Evolutionary conservation across 1,140 invertebrate species (phyloP), one percentile per base, ranked within the genome.

Genomic region (Eriosoma lanigerum): DNA sequence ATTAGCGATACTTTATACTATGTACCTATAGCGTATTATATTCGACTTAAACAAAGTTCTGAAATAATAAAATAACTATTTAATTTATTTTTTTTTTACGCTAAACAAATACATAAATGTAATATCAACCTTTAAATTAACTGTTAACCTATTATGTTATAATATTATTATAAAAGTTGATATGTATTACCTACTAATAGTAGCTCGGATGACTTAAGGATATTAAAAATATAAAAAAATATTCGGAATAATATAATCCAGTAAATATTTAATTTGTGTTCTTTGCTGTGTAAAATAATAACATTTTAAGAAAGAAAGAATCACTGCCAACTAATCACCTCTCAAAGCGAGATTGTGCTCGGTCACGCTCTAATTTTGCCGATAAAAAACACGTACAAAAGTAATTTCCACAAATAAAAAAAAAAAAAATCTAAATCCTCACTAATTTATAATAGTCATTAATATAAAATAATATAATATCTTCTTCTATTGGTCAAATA

Each of bases 281-380:
- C 26, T 48, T 5, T 1, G 3, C 1, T 9, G 17, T 50, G 48
- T 52, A 38, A 26, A 52, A 48, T 70, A 52, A 70, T 19, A 29
- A 29, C 17, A 21, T 52, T 19, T 50, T 26, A 52, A 26, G 19
- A 52, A 52, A 58, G 32, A 24, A 44, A 78, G 15, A 60, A n/a
- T 48, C 56, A 26, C 21, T 4, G 19, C 5, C 32, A 19, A 8
- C 10, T 44, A 26, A 60, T 46, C 38, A 38, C 15, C 29, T 48
- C 56, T 32, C 0, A 58, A 78, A 21, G 26, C 38, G 24, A 46
- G 38, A 26, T 76, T 70, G 15, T 26, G 15, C 29, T 19, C 75
- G 15, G 75, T 78, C 75, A 78, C 44, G 75, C 75, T 78, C 75
- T 78, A 78, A 78, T 78, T 78, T 60, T 60, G n/a, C 54, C n/a